Conservation (phyloP, 2,113 vertebrate species). For the Pseudorectes ferrugineus region DNA sequence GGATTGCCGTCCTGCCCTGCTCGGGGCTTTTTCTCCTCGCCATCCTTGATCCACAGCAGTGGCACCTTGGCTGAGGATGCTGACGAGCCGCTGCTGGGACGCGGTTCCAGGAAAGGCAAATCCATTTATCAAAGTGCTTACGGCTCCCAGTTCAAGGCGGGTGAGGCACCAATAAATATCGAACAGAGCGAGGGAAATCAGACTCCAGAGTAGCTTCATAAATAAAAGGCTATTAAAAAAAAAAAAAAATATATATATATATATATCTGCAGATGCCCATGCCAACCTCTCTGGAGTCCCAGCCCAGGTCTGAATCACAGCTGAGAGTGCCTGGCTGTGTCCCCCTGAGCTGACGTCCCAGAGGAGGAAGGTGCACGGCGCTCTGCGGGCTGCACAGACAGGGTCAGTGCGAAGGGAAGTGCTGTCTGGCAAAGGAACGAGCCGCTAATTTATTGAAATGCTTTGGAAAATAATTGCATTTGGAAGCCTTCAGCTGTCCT, state of each 20-base stretch:
- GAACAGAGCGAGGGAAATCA: background rate
- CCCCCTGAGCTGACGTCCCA: background rate
- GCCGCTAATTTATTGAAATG: background rate
- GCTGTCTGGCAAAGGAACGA: background rate
- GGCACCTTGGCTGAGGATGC: background rate
- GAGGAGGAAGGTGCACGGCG: background rate
- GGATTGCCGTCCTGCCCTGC: background rate
- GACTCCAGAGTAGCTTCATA: background rate
- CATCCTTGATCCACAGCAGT: background rate
- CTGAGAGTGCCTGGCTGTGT: accelerated
- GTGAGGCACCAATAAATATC: background rate
- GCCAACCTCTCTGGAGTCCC: background rate
- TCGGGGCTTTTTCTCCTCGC: background rate
- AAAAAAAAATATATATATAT: too few relatives aligned
- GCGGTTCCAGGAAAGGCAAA: background rate
- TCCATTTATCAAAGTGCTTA: slow-evolving; percentile 28
- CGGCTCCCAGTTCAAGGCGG: background rate
- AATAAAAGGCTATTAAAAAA: slow-evolving; percentile 28
- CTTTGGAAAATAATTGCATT: slow-evolving; percentile 12
- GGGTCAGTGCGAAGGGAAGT: background rate
- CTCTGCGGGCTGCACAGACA: background rate
- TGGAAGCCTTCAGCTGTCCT: background rate
- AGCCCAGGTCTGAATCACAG: background rate
- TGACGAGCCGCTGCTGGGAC: background rate
- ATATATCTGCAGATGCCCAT: background rate